These are phyloP conservation scores for Perccottus glenii DNA, from an alignment of 2,113 vertebrate species.

Conservation along the genomic window DNA sequence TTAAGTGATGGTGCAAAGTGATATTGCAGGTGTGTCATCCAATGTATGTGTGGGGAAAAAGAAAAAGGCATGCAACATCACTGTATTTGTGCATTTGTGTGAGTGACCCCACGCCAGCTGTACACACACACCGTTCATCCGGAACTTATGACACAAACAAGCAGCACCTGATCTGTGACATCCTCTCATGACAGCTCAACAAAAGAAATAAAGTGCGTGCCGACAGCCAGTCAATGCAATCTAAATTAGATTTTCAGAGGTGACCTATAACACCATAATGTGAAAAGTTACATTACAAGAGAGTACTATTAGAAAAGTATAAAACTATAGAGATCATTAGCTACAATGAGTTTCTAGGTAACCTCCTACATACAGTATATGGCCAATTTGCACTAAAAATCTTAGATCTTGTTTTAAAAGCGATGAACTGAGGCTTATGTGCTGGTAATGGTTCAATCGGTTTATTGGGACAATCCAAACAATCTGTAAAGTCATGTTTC, in stretches of 20 bases:
- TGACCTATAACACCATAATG: constrained; percentile 7
- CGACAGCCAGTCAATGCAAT: constrained; percentile 30
- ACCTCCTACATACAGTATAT: too few relatives aligned
- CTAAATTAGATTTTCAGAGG: constrained; percentile 20
- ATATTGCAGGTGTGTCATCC: constrained; percentile 49
- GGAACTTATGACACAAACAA: constrained; percentile 53
- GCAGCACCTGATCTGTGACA: constrained; percentile 55
- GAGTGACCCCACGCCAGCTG: constrained; percentile 49
- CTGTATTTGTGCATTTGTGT: constrained; percentile 48
- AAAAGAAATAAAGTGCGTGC: constrained; percentile 51
- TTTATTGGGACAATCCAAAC: too few relatives aligned
- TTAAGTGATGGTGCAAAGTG: constrained; percentile 30
- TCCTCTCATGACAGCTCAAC: constrained; percentile 64
- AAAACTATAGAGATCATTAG: too few relatives aligned
- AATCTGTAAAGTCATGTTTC: background rate
- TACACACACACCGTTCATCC: constrained; percentile 25
- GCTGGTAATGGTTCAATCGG: too few relatives aligned
- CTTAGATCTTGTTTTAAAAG: too few relatives aligned
- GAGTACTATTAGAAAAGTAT: too few relatives aligned
- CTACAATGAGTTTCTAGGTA: too few relatives aligned
- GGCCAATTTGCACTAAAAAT: too few relatives aligned
- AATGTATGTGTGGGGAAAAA: constrained; percentile 13
- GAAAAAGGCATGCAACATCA: constrained; percentile 39
- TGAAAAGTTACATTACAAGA: too few relatives aligned
- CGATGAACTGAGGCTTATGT: too few relatives aligned